These are phyloP conservation scores for Lepus timidus DNA, from an alignment of 2,113 vertebrate species.

Conservation along the genomic window DNA sequence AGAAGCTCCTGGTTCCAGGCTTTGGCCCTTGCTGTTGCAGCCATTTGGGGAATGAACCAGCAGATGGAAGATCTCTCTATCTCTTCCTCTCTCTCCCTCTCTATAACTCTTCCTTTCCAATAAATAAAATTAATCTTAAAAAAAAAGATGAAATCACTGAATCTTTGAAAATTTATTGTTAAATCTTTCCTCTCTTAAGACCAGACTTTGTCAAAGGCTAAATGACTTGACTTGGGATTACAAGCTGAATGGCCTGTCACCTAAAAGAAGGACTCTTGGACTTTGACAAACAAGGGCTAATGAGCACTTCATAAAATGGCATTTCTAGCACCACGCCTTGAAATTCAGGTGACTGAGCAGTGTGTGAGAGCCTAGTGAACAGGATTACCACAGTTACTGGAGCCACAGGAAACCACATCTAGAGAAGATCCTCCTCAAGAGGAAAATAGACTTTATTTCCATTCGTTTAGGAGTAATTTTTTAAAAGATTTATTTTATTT, in stretches of 20 bases:
- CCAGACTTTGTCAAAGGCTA: background rate
- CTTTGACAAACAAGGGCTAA: background rate
- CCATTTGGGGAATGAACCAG: too few species aligned
- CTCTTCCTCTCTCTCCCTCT: too few species aligned
- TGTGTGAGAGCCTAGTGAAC: background rate
- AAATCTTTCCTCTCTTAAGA: background rate
- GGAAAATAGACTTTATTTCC: conserved; percentile 6
- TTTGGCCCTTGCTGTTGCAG: too few species aligned
- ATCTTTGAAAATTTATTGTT: background rate
- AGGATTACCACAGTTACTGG: background rate
- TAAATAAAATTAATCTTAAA: too few species aligned
- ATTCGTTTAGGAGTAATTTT: background rate
- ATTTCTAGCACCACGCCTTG: background rate
- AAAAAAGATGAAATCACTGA: background rate
- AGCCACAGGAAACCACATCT: background rate
- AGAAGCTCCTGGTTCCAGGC: too few species aligned
- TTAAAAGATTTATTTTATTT: too few species aligned
- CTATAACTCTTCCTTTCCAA: too few species aligned
- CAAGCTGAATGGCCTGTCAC: background rate
- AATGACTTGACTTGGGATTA: background rate
- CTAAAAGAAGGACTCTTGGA: background rate
- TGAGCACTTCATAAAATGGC: background rate
- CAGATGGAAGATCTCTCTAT: too few species aligned
- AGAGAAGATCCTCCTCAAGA: background rate
- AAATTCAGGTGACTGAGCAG: background rate